These are phyloP conservation scores for Drosophila obscura DNA, from an alignment of 1,140 invertebrate species.

Conservation along the genomic window DNA sequence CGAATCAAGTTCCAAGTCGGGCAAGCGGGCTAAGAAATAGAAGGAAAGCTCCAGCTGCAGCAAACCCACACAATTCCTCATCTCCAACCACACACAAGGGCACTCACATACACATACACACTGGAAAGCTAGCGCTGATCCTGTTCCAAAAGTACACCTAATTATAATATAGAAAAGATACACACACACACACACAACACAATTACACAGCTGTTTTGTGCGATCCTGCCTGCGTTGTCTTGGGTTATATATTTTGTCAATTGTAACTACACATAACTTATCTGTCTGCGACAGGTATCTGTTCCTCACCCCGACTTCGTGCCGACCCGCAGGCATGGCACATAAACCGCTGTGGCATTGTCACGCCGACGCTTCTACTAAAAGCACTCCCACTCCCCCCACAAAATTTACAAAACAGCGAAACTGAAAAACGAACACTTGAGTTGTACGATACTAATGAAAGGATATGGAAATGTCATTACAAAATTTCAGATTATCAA, in stretches of 20 bases:
- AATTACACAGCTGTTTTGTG: not conserved
- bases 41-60: constrained; percentile 2
- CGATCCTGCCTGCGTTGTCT: not conserved
- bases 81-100: constrained; percentile 14
- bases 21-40: constrained; percentile 59
- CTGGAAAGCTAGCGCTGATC: constrained; percentile 26
- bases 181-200: no score
- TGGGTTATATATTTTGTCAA: not conserved
- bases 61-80: not conserved
- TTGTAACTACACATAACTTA: not conserved
- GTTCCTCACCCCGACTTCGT: no score
- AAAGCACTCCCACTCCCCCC: not conserved
- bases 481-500: constrained; percentile 4
- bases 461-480: no score
- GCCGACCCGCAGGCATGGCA: not conserved
- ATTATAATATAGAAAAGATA: no score
- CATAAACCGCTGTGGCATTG: not conserved
- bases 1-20: constrained; percentile 33
- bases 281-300: not conserved
- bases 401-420: constrained; percentile 1
- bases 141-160: constrained; percentile 14
- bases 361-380: no score
- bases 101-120: constrained; percentile 4
- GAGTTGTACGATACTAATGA: not conserved
- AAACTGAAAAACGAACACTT: not conserved